These are phyloP conservation scores for Argyra leucocephala DNA, from an alignment of 2,888 invertebrate genomes.

Conservation along the genomic window DNA sequence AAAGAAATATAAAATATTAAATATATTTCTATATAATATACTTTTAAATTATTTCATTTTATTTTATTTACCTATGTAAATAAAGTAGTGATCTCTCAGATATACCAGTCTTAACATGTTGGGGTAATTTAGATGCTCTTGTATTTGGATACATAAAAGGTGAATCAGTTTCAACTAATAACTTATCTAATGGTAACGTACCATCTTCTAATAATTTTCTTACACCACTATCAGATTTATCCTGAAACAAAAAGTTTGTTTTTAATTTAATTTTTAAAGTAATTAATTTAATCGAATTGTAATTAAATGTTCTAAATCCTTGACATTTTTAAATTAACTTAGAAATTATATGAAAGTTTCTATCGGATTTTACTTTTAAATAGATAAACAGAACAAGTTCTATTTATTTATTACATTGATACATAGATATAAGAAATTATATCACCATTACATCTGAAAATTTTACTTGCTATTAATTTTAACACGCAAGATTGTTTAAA, in stretches of 20 bases:
- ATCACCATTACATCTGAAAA: too few relatives aligned
- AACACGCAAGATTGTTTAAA: too few relatives aligned
- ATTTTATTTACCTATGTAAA: constrained; percentile 37
- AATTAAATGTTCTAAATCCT: too few relatives aligned
- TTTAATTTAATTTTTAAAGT: not conserved
- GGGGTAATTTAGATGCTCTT: constrained; percentile 80
- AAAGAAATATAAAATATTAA: not conserved
- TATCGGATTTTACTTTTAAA: too few relatives aligned
- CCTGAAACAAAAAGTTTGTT: constrained; percentile 52
- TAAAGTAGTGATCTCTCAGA: constrained; percentile 62
- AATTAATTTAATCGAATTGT: too few relatives aligned
- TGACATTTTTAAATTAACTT: too few relatives aligned
- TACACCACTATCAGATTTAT: constrained; percentile 85
- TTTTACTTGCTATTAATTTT: too few relatives aligned
- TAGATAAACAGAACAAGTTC: too few relatives aligned
- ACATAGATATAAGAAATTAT: too few relatives aligned
- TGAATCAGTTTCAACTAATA: constrained; percentile 86
- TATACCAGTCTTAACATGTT: constrained; percentile 75
- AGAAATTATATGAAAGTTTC: too few relatives aligned
- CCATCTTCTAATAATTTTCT: constrained; percentile 72
- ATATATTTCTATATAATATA: not conserved
- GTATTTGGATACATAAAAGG: constrained; percentile 96
- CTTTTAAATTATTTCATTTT: not conserved
- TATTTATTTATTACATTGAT: too few relatives aligned
- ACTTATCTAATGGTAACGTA: constrained; percentile 68